phyloP scores from a whole-genome alignment of 2,797 vertebrate genomes.

The Premnoplex brunnescens region DNA sequence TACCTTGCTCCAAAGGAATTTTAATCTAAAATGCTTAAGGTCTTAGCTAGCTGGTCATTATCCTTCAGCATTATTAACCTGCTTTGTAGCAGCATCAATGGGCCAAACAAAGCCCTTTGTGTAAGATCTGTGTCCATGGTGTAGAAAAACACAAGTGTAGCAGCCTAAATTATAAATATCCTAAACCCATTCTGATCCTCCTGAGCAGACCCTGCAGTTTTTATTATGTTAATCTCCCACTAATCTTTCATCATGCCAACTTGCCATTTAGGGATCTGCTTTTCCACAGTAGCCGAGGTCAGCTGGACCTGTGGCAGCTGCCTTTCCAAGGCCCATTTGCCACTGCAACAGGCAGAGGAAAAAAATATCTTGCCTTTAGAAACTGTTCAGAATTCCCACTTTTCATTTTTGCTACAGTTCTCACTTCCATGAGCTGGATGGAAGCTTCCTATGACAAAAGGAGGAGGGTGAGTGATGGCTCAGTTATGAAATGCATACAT shows the following conservation, averaged over 20 bases:
- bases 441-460: not conserved
- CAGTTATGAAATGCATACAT: not conserved
- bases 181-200: conserved; percentile 41
- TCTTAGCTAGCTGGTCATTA: not conserved
- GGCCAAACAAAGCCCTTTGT: not conserved
- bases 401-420: not conserved
- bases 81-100: not conserved
- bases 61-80: not conserved
- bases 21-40: not conserved
- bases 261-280: not conserved
- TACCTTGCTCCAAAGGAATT: not conserved
- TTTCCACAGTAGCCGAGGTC: conserved; percentile 27
- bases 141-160: not conserved
- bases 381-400: not conserved
- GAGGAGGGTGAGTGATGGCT: not conserved
- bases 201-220: conserved; percentile 20
- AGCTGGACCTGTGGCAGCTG: not conserved
- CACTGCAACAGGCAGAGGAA: not conserved
- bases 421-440: not conserved
- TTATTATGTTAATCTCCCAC: conserved; percentile 23
- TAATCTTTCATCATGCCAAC: conserved; percentile 53
- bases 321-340: not conserved
- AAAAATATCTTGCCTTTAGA: not conserved
- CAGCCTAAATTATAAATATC: not conserved
- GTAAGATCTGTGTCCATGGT: not conserved